Conservation (phyloP, 2,113 vertebrate species). For the Notothenia rossii region DNA sequence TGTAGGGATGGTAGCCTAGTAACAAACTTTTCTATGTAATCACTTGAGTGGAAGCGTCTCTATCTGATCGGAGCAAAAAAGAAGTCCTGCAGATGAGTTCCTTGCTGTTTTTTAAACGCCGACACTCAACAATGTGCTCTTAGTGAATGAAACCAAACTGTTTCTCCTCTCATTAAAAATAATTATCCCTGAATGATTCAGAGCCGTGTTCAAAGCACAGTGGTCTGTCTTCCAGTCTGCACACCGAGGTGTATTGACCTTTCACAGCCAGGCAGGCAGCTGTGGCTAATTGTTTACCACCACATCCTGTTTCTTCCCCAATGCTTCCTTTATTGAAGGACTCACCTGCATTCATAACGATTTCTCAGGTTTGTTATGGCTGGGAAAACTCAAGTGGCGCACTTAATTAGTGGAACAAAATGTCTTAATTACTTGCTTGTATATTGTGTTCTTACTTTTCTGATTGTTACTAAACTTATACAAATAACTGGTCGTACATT, state of each 20-base stretch:
- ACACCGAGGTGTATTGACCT: slow-evolving; percentile 75
- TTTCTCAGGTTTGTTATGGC: not conserved
- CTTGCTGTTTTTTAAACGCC: not conserved
- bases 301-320: slow-evolving; percentile 56
- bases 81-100: not conserved
- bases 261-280: slow-evolving; percentile 53
- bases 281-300: slow-evolving; percentile 73
- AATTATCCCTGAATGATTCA: slow-evolving; percentile 10
- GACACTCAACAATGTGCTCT: not conserved
- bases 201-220: slow-evolving; percentile 59
- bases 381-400: not conserved
- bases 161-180: not conserved
- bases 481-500: too few relatives aligned
- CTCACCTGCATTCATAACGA: slow-evolving; percentile 28
- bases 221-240: slow-evolving; percentile 59
- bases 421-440: not conserved
- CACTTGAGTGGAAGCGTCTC: not conserved
- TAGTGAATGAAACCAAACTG: not conserved
- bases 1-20: not conserved
- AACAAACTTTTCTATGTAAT: not conserved
- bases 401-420: not conserved
- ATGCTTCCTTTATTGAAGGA: slow-evolving; percentile 31
- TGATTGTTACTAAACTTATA: too few relatives aligned
- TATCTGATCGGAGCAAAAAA: not conserved
- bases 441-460: too few relatives aligned